Percentiles rank a stretch among this genome's conserved stretches.
phyloP scores from a whole-genome alignment of 2,888 invertebrate species.

The Oscheius sp. region DNA sequence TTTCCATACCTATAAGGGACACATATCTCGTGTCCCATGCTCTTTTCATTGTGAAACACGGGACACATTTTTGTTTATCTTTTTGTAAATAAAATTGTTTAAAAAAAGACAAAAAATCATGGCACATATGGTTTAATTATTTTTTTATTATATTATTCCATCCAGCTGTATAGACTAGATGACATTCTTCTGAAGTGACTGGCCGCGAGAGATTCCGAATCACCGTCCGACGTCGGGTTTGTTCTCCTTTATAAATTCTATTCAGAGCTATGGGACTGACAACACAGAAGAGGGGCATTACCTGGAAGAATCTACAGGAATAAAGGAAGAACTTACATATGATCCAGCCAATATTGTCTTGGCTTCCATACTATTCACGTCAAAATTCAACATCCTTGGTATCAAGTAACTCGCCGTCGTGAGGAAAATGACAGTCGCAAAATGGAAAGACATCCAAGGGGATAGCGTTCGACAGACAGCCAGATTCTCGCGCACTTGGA shows the following conservation, averaged over 20 bases:
- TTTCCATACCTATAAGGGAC: too few species aligned
- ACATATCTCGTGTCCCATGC: too few species aligned
- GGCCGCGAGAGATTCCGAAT: slow-evolving; percentile 9
- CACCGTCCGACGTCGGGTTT: background rate
- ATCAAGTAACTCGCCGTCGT: slow-evolving; percentile 3
- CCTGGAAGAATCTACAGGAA: slow-evolving; percentile 1
- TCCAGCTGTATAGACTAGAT: slow-evolving; percentile 12
- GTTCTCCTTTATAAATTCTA: slow-evolving; percentile 11
- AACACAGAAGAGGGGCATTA: slow-evolving; percentile 10
- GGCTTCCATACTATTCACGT: slow-evolving; percentile 4
- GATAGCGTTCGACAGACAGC: slow-evolving; percentile 12
- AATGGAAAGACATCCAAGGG: slow-evolving; percentile 18
- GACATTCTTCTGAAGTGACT: slow-evolving; percentile 8
- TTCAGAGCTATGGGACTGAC: slow-evolving; percentile 7
- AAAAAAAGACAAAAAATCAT: too few species aligned
- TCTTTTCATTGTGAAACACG: background rate
- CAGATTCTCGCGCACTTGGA: slow-evolving; percentile 12
- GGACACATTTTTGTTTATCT: background rate
- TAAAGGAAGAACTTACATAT: background rate
- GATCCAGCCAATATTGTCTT: slow-evolving; percentile 6
- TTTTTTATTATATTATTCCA: slow-evolving; percentile 10
- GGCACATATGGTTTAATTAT: background rate
- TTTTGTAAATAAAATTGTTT: too few species aligned
- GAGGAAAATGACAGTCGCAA: background rate
- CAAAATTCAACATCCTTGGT: background rate